These are phyloP conservation scores for Conistra vaccinii DNA, from an alignment of 2,888 invertebrate genomes.

Conservation along the genomic window DNA sequence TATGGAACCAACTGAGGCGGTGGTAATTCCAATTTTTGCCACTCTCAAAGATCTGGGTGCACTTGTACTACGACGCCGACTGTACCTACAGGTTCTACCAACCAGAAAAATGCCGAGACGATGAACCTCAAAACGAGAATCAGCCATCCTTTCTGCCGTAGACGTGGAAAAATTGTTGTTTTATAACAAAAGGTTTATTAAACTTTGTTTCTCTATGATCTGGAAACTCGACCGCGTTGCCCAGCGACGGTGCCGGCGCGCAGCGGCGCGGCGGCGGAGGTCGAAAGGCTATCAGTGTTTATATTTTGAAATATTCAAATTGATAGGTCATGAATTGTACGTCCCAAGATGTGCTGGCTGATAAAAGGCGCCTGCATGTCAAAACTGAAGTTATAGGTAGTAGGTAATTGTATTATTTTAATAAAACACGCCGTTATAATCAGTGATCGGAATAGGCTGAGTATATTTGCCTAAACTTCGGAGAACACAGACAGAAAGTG, in stretches of 20 bases:
- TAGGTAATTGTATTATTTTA: not conserved
- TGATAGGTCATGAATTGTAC: slow-evolving; percentile 34
- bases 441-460: too few species aligned
- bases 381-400: not conserved
- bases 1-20: too few species aligned
- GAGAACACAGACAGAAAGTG: too few species aligned
- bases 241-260: too few species aligned
- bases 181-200: not conserved
- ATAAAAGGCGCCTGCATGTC: slow-evolving; percentile 38
- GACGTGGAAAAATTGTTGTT: not conserved
- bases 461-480: too few species aligned
- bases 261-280: not conserved
- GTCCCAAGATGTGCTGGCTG: slow-evolving; percentile 8
- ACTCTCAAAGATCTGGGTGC: too few species aligned
- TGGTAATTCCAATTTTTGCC: too few species aligned
- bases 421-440: too few species aligned
- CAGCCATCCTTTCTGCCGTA: not conserved
- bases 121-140: not conserved
- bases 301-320: slow-evolving; percentile 10
- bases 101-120: not conserved
- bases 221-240: not conserved
- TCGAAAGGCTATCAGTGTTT: slow-evolving; percentile 21
- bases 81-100: too few species aligned
- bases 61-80: too few species aligned
- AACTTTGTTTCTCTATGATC: not conserved